phyloP scores from a whole-genome alignment of 2,113 vertebrate genomes.

The Parus major region DNA sequence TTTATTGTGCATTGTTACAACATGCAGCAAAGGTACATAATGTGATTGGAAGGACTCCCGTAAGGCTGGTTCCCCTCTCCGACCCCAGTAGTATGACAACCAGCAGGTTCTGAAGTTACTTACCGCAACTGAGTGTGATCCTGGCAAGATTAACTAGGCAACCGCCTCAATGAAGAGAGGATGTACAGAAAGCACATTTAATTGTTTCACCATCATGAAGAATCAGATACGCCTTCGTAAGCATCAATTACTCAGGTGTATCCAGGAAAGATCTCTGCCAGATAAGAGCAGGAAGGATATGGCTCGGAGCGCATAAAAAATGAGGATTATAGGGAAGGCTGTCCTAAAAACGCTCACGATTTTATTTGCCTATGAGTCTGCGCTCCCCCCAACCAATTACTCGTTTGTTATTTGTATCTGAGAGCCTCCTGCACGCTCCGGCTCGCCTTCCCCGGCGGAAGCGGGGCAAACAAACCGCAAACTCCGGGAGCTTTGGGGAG shows the following conservation, averaged over 20 bases:
- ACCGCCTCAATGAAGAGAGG: neutral
- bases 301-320: neutral
- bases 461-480: no score
- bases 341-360: neutral
- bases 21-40: neutral
- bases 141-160: neutral
- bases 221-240: neutral
- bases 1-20: neutral
- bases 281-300: neutral
- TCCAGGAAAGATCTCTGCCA: neutral
- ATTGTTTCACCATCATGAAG: neutral
- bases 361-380: neutral
- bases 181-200: neutral
- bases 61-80: neutral
- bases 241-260: neutral
- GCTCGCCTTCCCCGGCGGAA: neutral
- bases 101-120: neutral
- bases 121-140: neutral
- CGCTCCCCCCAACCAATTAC: neutral
- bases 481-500: rapidly evolving
- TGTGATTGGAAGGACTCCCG: neutral
- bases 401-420: no score
- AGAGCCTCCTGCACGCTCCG: neutral
- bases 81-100: rapidly evolving
- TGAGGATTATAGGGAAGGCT: neutral